Conservation (phyloP, 2,797 vertebrate genomes). For the Trachurus trachurus region DNA sequence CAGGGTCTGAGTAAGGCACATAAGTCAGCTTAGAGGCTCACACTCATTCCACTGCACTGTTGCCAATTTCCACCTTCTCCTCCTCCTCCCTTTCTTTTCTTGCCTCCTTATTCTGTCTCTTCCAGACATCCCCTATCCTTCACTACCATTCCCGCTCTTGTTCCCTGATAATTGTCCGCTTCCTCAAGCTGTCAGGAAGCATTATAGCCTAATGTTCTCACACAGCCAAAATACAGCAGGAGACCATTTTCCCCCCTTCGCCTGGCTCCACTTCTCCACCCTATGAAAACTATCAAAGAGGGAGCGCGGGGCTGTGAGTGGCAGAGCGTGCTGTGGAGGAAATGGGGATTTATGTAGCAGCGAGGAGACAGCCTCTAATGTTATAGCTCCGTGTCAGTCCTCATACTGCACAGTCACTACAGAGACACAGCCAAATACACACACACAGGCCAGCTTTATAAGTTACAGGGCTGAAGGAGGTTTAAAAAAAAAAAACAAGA, state of each 20-base stretch:
- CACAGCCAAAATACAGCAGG: slow-evolving; percentile 75
- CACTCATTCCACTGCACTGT: slow-evolving; percentile 5
- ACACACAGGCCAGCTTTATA: slow-evolving; percentile 32
- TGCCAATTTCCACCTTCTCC: slow-evolving; percentile 32
- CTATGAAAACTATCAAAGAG: slow-evolving; percentile 72
- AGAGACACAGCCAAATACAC: slow-evolving; percentile 34
- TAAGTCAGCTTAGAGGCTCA: slow-evolving; percentile 24
- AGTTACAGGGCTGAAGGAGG: not conserved
- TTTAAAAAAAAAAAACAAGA: slow-evolving; percentile 28
- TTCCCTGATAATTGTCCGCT: slow-evolving; percentile 78
- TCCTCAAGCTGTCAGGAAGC: slow-evolving; percentile 79
- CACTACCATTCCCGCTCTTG: slow-evolving; percentile 47
- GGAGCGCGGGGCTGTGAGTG: slow-evolving; percentile 65
- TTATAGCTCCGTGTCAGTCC: slow-evolving; percentile 68
- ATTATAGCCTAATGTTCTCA: slow-evolving; percentile 74
- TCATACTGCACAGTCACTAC: slow-evolving; percentile 50
- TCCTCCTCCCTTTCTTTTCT: slow-evolving; percentile 21
- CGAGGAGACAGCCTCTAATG: slow-evolving; percentile 65
- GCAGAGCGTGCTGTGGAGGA: slow-evolving; percentile 78
- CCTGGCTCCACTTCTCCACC: slow-evolving; percentile 37
- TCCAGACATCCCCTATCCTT: slow-evolving; percentile 38
- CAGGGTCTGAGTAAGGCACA: slow-evolving; percentile 6
- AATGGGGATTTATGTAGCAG: slow-evolving; percentile 80
- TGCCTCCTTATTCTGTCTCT: not conserved
- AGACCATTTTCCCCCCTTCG: slow-evolving; percentile 42